Conservation (phyloP, 1,140 invertebrate species). For the Aphelenchoides fujianensis region DNA sequence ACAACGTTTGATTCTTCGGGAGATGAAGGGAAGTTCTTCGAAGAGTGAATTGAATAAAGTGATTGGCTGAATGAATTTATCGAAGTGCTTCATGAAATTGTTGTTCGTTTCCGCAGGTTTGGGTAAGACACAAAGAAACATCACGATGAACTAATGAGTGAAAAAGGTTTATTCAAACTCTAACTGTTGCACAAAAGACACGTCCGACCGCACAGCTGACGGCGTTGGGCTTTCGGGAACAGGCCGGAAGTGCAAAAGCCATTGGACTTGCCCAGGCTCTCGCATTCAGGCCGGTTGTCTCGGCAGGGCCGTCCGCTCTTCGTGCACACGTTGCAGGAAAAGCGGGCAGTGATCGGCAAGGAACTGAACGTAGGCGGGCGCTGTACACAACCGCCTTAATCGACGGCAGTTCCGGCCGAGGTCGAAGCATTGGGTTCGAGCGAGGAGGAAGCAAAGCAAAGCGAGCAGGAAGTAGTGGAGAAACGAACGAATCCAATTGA, state of each 20-base stretch:
- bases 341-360: background rate
- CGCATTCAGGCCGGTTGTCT: background rate
- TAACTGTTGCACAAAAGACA: background rate
- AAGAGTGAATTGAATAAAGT: background rate
- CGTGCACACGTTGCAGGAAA: background rate
- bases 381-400: background rate
- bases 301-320: background rate
- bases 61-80: background rate
- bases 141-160: too few species aligned
- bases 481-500: background rate
- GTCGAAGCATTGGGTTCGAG: background rate
- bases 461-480: background rate
- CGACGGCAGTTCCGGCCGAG: background rate
- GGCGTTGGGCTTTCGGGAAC: background rate
- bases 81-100: background rate
- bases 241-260: background rate
- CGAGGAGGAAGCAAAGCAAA: constrained; percentile 4
- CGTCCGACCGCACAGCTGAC: background rate
- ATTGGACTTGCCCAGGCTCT: background rate
- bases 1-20: too few species aligned
- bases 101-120: too few species aligned
- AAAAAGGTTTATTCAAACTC: background rate
- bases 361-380: background rate
- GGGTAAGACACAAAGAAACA: too few species aligned
- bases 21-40: background rate